Base-by-base conservation (phyloP, 2,113 vertebrate genomes). In the Nestor notabilis region DNA sequence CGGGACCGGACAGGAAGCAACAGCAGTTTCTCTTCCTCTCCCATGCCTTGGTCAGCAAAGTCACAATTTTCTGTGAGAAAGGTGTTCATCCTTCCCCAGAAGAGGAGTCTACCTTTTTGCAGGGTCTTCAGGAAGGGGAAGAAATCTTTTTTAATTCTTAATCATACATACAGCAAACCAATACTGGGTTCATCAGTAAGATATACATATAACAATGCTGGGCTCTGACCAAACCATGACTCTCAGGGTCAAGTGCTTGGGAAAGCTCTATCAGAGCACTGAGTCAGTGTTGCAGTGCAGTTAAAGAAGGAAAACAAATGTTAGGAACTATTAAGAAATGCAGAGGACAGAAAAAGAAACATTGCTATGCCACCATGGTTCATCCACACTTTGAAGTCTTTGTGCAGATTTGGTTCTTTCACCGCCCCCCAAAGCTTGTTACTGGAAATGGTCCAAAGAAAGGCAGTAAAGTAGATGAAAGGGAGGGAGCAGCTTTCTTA, bases 171-270 rank as follows among this genome's bases (percentile, higher is more conserved):
- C 4, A 84, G 17, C 43, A 65, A 47, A 84, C 44, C n/a, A 78
- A 71, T 27, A 52, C 17, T 23, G 94, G 52, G 17, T 77, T 27
- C 56, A 5, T 2, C 53, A 27, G 37, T 2, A 64, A 11, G 20
- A 37, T 29, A 47, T 18, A 27, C 2, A 29, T 10, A 55, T 2
- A 68, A 68, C 8, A 63, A 4, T 23, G 39, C 29, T 0, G 0
- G 9, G 44, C 63, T 56, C 37, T 63, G 46, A 65, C 50, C 19
- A 66, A 75, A 78, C 43, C 17, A 18, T 1, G 0, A 74, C 27
- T 21, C 31, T 60, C 39, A 55, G 13, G 13, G 13, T 1, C 11
- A 37, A 75, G 31, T 56, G 46, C 35, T 46, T 58, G 50, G n/a
- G 37, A 41, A 20, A 66, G 7, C 28, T 80, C 17, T 28, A 17